A percentile compares a stretch with the other conserved stretches of the same genome.
These are phyloP conservation scores for Petrocephalus sullivani DNA, from an alignment of 2,797 vertebrate species.

Conservation along the genomic window DNA sequence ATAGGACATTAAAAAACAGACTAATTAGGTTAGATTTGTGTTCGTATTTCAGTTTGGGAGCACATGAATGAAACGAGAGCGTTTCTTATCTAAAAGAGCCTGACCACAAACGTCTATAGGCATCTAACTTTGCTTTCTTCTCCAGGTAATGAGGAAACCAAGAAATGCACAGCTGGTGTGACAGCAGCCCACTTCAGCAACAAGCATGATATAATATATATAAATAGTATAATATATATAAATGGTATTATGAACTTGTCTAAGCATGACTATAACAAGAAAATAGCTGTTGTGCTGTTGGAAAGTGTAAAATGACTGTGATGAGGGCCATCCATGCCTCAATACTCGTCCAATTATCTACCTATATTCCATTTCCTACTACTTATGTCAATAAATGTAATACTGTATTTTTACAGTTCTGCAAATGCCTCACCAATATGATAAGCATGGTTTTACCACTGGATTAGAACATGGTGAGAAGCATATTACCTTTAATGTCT, in stretches of 20 bases:
- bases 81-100: not conserved
- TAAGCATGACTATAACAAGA: not conserved
- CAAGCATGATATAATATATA: too few relatives aligned
- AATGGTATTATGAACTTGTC: not conserved
- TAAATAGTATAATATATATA: too few relatives aligned
- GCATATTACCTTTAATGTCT: not conserved
- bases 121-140: not conserved
- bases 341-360: not conserved
- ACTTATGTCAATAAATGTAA: not conserved
- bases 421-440: not conserved
- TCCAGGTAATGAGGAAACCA: not conserved
- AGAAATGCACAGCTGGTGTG: not conserved
- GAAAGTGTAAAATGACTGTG: not conserved
- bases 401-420: not conserved
- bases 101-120: not conserved
- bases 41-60: not conserved
- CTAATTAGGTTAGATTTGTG: not conserved
- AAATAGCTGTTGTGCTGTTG: not conserved
- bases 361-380: not conserved
- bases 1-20: not conserved
- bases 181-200: not conserved
- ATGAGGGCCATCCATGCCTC: not conserved
- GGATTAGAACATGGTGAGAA: not conserved
- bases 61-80: not conserved
- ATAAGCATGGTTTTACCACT: not conserved